Percentiles rank a stretch among this genome's conserved stretches.
These are phyloP conservation scores for Chiridota heheva DNA, from an alignment of 35 echinoderm and acorn worm species.

Conservation along the genomic window DNA sequence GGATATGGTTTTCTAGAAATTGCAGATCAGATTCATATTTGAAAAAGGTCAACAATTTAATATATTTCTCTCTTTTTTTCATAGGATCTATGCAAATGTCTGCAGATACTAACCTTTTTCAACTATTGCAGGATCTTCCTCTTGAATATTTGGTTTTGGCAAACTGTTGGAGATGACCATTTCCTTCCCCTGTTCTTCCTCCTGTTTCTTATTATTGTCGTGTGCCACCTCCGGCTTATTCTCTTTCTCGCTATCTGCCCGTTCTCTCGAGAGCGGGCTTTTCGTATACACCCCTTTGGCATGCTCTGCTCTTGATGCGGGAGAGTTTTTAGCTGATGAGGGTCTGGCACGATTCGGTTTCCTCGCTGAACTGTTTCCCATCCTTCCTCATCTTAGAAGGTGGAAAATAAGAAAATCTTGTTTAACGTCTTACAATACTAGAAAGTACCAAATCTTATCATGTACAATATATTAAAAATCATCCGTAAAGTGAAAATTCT, in stretches of 20 bases:
- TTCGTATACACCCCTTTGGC: conserved; percentile 6
- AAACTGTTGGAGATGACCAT: conserved; percentile 5
- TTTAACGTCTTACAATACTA: too few species aligned
- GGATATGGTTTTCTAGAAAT: too few species aligned
- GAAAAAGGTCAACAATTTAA: too few species aligned
- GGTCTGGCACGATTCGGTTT: conserved; percentile 73
- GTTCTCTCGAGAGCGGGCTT: conserved; percentile 35
- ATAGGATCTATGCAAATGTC: too few species aligned
- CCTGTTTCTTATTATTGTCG: conserved; percentile 42
- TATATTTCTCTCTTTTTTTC: too few species aligned
- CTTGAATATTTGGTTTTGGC: conserved; percentile 32
- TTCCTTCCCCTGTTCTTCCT: background rate
- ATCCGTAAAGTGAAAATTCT: too few species aligned
- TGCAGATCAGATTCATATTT: too few species aligned
- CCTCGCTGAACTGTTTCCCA: conserved; percentile 93
- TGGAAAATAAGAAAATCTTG: background rate
- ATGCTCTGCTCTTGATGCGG: background rate
- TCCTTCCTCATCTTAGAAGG: conserved; percentile 68
- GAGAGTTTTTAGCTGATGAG: conserved; percentile 59
- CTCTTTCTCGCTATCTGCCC: conserved; percentile 94
- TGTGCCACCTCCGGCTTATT: conserved; percentile 64
- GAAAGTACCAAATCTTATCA: too few species aligned
- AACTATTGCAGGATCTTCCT: conserved; percentile 64
- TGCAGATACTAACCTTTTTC: conserved; percentile 35
- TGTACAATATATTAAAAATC: too few species aligned